Conservation (phyloP, 2,797 vertebrate genomes). For the Gouania willdenowi region DNA sequence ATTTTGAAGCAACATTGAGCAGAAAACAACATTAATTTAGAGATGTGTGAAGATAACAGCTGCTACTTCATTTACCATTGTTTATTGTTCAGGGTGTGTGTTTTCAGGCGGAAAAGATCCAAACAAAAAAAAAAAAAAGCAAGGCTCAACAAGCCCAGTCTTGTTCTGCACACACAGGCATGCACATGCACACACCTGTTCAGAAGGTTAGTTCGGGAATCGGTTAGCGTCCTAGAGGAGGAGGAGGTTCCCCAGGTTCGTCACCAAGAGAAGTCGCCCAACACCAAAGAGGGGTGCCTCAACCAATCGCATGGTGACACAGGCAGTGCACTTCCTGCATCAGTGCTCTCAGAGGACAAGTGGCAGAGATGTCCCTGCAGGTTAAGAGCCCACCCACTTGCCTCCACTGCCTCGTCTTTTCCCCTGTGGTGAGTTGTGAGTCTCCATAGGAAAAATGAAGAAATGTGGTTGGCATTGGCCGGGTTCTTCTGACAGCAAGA, state of each 20-base stretch:
- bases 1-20: too few relatives aligned
- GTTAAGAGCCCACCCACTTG: constrained; percentile 27
- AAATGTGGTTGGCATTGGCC: constrained; percentile 19
- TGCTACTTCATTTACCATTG: constrained; percentile 26
- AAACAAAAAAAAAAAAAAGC: constrained; percentile 8
- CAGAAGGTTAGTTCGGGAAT: constrained; percentile 54
- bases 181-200: constrained; percentile 27
- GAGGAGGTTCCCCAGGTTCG: constrained; percentile 34
- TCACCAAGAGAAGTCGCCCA: constrained; percentile 28
- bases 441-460: constrained; percentile 5
- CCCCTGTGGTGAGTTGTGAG: constrained; percentile 24
- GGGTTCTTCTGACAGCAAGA: constrained; percentile 48
- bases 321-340: constrained; percentile 36
- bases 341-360: constrained; percentile 40
- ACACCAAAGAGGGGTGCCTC: constrained; percentile 46
- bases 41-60: constrained; percentile 43
- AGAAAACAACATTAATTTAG: constrained; percentile 31
- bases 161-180: constrained; percentile 34
- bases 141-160: constrained; percentile 40
- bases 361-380: constrained; percentile 38
- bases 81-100: constrained; percentile 45
- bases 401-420: constrained; percentile 4
- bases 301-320: constrained; percentile 41
- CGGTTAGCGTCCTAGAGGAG: constrained; percentile 36
- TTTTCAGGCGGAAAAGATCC: constrained; percentile 45